Conservation (phyloP, 1,140 invertebrate genomes). For the Drosophila littoralis region DNA sequence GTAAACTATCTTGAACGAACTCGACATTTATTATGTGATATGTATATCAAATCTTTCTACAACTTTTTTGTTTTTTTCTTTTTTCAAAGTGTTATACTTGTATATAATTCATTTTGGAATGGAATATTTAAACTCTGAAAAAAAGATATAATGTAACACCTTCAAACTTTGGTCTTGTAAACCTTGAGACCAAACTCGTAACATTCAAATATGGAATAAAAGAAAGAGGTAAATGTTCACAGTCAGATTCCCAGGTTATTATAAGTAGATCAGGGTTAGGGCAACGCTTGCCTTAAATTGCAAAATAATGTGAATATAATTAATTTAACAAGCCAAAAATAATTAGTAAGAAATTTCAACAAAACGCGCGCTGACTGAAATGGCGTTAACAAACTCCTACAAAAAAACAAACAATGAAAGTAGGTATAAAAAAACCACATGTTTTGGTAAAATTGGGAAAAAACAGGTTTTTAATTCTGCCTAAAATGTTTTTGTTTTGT, state of each 20-base stretch:
- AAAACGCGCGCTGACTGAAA: background rate
- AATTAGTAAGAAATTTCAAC: background rate
- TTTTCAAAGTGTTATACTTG: no score
- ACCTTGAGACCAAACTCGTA: no score
- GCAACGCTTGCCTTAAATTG: conserved; percentile 1
- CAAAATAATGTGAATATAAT: conserved; percentile 11
- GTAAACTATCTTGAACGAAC: no score
- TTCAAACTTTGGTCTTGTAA: no score
- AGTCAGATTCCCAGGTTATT: background rate
- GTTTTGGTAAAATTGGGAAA: conserved; percentile 9
- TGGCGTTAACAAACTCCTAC: background rate
- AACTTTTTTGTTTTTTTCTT: no score
- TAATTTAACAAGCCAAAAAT: background rate
- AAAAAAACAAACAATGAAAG: background rate
- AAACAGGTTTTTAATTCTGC: conserved; percentile 35
- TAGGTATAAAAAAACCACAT: background rate
- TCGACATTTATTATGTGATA: no score
- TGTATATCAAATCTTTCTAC: no score
- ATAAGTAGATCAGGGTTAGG: conserved; percentile 1
- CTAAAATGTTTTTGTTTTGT: conserved; percentile 12
- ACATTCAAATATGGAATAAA: background rate
- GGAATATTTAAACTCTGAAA: no score
- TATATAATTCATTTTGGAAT: no score
- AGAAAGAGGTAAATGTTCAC: background rate
- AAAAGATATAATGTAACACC: no score